Percentiles rank a stretch among this genome's conserved stretches.
These are phyloP conservation scores for Herpailurus yagouaroundi DNA, from an alignment of 2,113 vertebrate species.

Conservation along the genomic window DNA sequence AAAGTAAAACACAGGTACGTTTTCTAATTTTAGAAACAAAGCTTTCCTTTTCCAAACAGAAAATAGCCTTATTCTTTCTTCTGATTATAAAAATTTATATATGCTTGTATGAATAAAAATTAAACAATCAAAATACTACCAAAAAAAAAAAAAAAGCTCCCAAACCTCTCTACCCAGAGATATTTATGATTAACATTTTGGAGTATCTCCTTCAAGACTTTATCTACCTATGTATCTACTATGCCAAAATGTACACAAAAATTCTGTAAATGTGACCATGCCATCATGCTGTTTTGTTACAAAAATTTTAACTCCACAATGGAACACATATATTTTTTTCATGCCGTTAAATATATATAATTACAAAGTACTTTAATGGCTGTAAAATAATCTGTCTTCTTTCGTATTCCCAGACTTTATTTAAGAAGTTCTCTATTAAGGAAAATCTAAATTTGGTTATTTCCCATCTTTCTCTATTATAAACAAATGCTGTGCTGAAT, in stretches of 20 bases:
- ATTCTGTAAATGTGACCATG: not conserved
- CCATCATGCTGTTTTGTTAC: not conserved
- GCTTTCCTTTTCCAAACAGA: not conserved
- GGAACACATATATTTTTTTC: not conserved
- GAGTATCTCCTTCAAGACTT: not conserved
- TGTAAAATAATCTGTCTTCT: not conserved
- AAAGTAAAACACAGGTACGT: not conserved
- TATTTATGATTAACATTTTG: not conserved
- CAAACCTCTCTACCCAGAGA: not conserved
- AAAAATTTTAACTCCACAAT: not conserved
- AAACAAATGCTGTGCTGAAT: not conserved
- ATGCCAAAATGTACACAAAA: not conserved
- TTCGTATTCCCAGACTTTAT: not conserved
- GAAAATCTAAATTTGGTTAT: not conserved
- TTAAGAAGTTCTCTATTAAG: not conserved
- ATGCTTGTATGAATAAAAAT: not conserved
- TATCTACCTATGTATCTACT: not conserved
- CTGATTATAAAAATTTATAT: not conserved
- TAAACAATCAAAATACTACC: not conserved
- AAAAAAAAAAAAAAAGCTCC: not conserved
- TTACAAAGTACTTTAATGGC: not conserved
- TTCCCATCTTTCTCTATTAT: not conserved
- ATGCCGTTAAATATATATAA: not conserved
- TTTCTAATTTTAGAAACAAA: conserved; percentile 31
- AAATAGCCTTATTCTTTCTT: not conserved